Evolutionary conservation across 2,888 invertebrate species (phyloP).

Genomic region (Galeopsomyia nigrocyanea): DNA sequence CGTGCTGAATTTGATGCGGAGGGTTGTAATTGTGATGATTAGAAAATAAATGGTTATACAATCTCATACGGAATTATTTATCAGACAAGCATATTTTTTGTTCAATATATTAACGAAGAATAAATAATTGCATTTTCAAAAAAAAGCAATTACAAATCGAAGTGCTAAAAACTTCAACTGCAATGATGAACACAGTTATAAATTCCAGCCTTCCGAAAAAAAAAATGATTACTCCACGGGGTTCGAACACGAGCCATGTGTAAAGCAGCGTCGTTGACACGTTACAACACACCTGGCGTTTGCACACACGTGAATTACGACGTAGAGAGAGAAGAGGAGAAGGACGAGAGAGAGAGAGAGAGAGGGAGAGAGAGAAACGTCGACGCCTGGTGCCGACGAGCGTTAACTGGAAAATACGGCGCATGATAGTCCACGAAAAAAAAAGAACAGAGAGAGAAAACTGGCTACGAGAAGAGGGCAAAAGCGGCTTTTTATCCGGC

Average conservation of each 20-base stretch:
- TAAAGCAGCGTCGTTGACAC: slow-evolving; percentile 12
- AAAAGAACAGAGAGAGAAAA: slow-evolving; percentile 2
- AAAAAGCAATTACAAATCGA: too few relatives aligned
- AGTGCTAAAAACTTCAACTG: too few relatives aligned
- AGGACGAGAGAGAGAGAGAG: too few relatives aligned
- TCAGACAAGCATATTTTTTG: too few relatives aligned
- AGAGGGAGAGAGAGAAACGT: slow-evolving; percentile 6
- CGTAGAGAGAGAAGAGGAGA: neutral
- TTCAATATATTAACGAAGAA: too few relatives aligned
- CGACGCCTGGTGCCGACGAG: slow-evolving; percentile 7
- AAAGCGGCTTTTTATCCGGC: slow-evolving; percentile 23
- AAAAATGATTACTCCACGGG: neutral
- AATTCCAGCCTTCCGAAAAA: too few relatives aligned
- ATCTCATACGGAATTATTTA: too few relatives aligned
- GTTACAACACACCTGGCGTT: slow-evolving; percentile 6
- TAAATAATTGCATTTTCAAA: too few relatives aligned
- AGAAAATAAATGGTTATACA: too few relatives aligned
- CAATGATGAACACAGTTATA: too few relatives aligned
- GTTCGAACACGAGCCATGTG: slow-evolving; percentile 1
- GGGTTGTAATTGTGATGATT: too few relatives aligned
- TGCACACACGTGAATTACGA: slow-evolving; percentile 22
- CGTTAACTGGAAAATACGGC: slow-evolving; percentile 37
- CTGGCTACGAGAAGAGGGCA: slow-evolving; percentile 1
- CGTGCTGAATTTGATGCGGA: too few relatives aligned
- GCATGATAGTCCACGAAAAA: neutral